These are phyloP conservation scores for Ericerus pela DNA, from an alignment of 1,140 invertebrate genomes.

Conservation along the genomic window DNA sequence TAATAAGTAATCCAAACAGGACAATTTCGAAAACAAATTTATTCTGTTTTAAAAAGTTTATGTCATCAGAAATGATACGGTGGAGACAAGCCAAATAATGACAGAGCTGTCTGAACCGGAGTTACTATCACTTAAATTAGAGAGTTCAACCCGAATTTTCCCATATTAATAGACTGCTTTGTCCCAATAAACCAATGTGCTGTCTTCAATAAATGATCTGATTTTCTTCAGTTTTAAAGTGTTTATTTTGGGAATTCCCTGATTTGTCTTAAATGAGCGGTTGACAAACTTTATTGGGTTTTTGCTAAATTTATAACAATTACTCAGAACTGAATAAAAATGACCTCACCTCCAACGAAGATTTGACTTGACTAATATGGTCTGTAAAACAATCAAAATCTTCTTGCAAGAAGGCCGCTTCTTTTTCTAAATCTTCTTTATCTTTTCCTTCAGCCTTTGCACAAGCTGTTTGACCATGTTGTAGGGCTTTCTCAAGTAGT, in stretches of 20 bases:
- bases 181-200: no score
- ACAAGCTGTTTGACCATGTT: slow-evolving; percentile 67
- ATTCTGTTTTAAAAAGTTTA: no score
- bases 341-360: slow-evolving; percentile 51
- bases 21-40: no score
- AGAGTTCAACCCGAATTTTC: neutral
- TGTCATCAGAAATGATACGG: neutral
- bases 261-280: no score
- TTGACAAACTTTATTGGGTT: neutral
- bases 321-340: neutral
- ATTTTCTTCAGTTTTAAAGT: no score
- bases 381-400: slow-evolving; percentile 71
- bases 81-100: neutral
- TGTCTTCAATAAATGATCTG: no score
- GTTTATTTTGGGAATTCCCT: no score
- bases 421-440: slow-evolving; percentile 78
- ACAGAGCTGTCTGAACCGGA: neutral
- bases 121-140: neutral
- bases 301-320: neutral
- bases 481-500: slow-evolving; percentile 65
- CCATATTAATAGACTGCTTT: no score
- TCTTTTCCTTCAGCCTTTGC: slow-evolving; percentile 68
- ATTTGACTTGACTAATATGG: slow-evolving; percentile 60
- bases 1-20: no score
- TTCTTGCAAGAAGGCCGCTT: slow-evolving; percentile 73